Conservation (phyloP, 2,888 invertebrate genomes). For the Orchestes rusci region DNA sequence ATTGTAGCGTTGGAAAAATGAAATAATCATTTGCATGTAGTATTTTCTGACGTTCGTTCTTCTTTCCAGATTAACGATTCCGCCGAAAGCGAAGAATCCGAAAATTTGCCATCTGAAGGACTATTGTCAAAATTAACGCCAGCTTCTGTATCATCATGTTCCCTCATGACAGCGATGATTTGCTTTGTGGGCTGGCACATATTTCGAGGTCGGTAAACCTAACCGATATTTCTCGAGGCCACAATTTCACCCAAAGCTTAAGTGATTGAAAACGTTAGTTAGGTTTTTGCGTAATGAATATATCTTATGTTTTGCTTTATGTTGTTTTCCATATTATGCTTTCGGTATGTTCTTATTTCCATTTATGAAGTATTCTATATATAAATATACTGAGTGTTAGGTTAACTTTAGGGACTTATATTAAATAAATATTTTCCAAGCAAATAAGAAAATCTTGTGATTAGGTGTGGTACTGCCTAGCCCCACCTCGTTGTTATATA, state of each 20-base stretch:
- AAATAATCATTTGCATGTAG: neutral
- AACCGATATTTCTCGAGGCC: conserved; percentile 38
- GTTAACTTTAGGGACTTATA: conserved; percentile 30
- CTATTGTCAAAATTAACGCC: conserved; percentile 53
- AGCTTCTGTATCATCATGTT: conserved; percentile 28
- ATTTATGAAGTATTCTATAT: conserved; percentile 30
- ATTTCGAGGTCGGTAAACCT: conserved; percentile 46
- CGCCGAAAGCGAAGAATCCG: conserved; percentile 16
- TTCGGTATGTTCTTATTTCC: conserved; percentile 40
- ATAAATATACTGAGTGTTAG: conserved; percentile 35
- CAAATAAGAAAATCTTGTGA: conserved; percentile 25
- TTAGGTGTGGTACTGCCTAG: conserved; percentile 19
- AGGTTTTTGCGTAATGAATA: conserved; percentile 20
- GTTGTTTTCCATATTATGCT: conserved; percentile 33
- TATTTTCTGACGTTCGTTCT: neutral
- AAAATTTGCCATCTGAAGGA: conserved; percentile 36
- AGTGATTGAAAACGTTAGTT: conserved; percentile 35
- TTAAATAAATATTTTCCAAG: conserved; percentile 24
- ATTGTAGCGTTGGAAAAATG: neutral
- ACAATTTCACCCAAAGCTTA: conserved; percentile 40
- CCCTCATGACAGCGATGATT: conserved; percentile 53
- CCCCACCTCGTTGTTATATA: conserved; percentile 21
- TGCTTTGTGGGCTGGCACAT: conserved; percentile 58
- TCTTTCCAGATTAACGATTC: conserved; percentile 24
- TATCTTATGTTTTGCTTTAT: conserved; percentile 34